Evolutionary conservation across 2,888 invertebrate species (phyloP).

Genomic region (Patella caerulea): DNA sequence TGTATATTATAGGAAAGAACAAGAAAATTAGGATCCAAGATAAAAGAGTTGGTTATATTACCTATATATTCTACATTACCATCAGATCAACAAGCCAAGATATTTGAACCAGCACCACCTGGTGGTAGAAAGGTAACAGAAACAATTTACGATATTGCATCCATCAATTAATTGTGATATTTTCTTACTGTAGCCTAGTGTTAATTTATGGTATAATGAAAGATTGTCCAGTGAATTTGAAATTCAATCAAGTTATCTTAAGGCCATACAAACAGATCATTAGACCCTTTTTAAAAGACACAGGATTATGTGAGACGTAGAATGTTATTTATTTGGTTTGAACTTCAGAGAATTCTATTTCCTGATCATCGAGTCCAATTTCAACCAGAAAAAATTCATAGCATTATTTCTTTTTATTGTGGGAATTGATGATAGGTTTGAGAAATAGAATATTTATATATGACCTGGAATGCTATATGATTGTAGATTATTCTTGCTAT

Average conservation of each 20-base stretch:
- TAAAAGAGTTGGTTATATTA: conserved; percentile 90
- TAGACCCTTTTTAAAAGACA: no score
- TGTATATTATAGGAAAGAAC: conserved; percentile 84
- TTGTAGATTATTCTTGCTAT: neutral
- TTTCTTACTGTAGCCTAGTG: neutral
- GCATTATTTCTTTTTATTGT: no score
- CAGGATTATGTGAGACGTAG: no score
- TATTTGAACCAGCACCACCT: conserved; percentile 97
- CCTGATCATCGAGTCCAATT: no score
- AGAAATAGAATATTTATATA: neutral
- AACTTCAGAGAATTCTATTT: no score
- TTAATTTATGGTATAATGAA: no score
- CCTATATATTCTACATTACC: conserved; percentile 96
- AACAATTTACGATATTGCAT: neutral
- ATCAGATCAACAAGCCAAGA: conserved; percentile 98
- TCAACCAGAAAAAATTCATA: no score
- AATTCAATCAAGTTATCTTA: no score
- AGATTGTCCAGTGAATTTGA: no score
- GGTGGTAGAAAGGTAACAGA: conserved; percentile 86
- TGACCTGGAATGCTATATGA: neutral
- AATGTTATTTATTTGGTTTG: no score
- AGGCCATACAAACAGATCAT: no score
- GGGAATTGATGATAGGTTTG: no score
- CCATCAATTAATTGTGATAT: neutral
- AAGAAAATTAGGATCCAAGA: conserved; percentile 91